phyloP scores from a whole-genome alignment of 2,797 vertebrate genomes.

The Pitangus sulphuratus region DNA sequence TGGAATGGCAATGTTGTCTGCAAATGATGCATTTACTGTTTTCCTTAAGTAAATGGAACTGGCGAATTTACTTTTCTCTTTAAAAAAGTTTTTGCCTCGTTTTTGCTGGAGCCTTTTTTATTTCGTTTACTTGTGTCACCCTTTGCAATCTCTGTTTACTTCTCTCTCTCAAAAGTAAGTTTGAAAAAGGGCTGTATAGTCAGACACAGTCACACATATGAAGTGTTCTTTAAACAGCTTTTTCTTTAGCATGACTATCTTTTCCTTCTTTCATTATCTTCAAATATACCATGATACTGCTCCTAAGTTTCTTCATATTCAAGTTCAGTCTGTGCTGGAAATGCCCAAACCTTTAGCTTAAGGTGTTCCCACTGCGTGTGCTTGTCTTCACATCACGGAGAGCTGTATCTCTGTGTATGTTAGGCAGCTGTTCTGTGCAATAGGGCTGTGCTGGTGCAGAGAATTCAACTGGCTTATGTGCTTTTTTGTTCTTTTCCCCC shows the following conservation, averaged over 20 bases:
- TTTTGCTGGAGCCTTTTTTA: background rate
- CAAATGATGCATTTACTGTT: background rate
- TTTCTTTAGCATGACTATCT: background rate
- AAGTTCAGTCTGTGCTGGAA: background rate
- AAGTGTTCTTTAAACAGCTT: background rate
- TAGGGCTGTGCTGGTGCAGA: background rate
- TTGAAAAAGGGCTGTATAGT: background rate
- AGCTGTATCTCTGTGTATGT: fast-evolving
- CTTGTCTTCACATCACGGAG: background rate
- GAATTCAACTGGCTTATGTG: background rate
- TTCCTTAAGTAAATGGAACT: background rate
- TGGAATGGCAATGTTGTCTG: background rate
- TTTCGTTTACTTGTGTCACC: background rate
- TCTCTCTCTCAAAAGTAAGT: background rate
- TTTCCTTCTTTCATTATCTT: background rate
- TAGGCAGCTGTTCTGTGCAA: background rate
- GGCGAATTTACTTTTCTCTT: background rate
- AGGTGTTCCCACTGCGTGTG: background rate
- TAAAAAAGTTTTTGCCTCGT: background rate
- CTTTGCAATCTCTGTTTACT: background rate
- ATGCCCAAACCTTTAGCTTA: background rate
- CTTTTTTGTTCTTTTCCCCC: background rate
- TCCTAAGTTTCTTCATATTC: background rate
- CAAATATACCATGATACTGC: background rate
- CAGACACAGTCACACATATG: background rate